Percentiles rank a stretch among this genome's conserved stretches.
phyloP scores from a whole-genome alignment of 1,140 invertebrate species.

The Drosophila bipectinata region DNA sequence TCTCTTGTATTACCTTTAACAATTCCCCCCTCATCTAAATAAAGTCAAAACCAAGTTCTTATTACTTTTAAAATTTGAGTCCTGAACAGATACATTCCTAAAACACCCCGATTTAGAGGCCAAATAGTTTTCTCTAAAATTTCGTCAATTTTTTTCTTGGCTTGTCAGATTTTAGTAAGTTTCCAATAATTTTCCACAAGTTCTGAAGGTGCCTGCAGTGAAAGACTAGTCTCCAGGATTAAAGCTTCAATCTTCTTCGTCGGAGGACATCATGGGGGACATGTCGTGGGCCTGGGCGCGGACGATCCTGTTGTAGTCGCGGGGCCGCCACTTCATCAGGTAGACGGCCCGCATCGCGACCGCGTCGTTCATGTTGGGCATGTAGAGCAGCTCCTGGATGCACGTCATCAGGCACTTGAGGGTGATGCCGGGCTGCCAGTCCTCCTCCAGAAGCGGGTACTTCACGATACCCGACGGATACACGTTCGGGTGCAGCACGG shows the following conservation, averaged over 20 bases:
- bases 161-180: too few species aligned
- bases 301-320: constrained; percentile 98
- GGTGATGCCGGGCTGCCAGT: constrained; percentile 99
- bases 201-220: too few species aligned
- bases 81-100: too few species aligned
- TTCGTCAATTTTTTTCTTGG: too few species aligned
- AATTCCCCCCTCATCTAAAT: too few species aligned
- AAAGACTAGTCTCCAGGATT: too few species aligned
- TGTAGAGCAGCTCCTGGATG: constrained; percentile 99
- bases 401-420: constrained; percentile 99
- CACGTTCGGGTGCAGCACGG: constrained; percentile 99
- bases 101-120: too few species aligned
- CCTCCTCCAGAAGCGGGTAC: constrained; percentile 96
- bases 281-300: constrained; percentile 91
- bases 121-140: too few species aligned
- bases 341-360: constrained; percentile 99
- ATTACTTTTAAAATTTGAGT: too few species aligned
- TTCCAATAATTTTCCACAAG: too few species aligned
- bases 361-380: constrained; percentile 99
- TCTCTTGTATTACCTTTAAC: too few species aligned
- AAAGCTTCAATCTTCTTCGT: background rate
- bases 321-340: constrained; percentile 98
- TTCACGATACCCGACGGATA: constrained; percentile 99
- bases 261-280: background rate
- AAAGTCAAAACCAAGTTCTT: too few species aligned